A percentile compares a stretch with the other conserved stretches of the same genome.
These are phyloP conservation scores for Drymodes brunneopygia DNA, from an alignment of 2,113 vertebrate species.

Conservation along the genomic window DNA sequence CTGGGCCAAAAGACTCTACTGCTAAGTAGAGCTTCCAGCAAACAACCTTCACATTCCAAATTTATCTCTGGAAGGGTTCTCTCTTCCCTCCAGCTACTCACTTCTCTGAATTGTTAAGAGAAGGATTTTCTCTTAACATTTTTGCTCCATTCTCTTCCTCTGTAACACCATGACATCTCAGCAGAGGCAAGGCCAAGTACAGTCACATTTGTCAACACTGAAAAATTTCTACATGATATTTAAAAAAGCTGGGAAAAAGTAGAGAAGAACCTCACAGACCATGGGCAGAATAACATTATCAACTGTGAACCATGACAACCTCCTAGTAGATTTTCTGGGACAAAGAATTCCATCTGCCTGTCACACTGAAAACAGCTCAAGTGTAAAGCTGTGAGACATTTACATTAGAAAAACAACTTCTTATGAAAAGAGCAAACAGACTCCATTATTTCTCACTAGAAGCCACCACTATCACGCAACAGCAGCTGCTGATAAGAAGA, in stretches of 20 bases:
- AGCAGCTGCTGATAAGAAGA: conserved; percentile 21
- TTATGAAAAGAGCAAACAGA: neutral
- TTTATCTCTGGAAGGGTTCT: neutral
- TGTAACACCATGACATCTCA: neutral
- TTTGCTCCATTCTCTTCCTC: neutral
- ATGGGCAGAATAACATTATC: neutral
- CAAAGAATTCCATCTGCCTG: neutral
- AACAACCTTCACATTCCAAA: neutral
- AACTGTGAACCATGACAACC: neutral
- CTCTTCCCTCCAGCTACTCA: neutral
- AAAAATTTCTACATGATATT: neutral
- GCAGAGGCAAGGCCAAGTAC: neutral
- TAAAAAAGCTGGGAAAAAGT: neutral
- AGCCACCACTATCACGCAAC: neutral
- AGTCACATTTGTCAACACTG: neutral
- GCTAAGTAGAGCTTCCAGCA: neutral
- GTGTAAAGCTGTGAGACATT: neutral
- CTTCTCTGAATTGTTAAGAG: neutral
- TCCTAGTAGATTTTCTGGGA: neutral
- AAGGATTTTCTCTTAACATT: neutral
- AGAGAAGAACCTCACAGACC: neutral
- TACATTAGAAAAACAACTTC: neutral
- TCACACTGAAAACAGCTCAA: neutral
- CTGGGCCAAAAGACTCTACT: neutral
- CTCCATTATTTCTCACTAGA: neutral